Percentiles rank a stretch among this genome's conserved stretches.
phyloP scores from a whole-genome alignment of 2,797 vertebrate genomes.

The Myotis daubentonii region DNA sequence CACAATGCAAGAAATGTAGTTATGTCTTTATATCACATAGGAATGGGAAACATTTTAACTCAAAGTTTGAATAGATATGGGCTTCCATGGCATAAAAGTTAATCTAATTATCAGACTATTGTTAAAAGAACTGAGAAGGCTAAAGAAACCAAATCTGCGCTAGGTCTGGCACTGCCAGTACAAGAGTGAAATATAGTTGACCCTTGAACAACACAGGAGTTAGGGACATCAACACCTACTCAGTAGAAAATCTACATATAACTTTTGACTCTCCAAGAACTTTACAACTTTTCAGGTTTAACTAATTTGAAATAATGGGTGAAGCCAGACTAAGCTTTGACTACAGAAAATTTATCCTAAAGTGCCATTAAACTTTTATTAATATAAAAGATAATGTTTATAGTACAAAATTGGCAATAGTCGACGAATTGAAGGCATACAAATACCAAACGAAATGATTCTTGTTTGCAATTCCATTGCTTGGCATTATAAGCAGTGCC shows the following conservation, averaged over 20 bases:
- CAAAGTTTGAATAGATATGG: not conserved
- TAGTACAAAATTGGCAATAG: not conserved
- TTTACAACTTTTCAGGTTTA: not conserved
- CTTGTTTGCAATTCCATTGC: not conserved
- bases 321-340: not conserved
- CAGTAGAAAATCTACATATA: not conserved
- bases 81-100: conserved; percentile 27
- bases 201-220: not conserved
- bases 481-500: not conserved
- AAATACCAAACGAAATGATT: not conserved
- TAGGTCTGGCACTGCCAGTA: not conserved
- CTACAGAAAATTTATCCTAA: not conserved
- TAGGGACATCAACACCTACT: not conserved
- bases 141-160: conserved; percentile 17
- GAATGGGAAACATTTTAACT: conserved; percentile 35
- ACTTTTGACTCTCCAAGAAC: not conserved
- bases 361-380: not conserved
- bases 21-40: not conserved
- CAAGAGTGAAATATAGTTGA: not conserved
- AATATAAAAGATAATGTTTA: not conserved
- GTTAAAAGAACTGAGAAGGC: conserved; percentile 5
- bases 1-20: conserved; percentile 36
- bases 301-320: not conserved
- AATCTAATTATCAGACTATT: not conserved
- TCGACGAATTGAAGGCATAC: not conserved